Percentiles rank a stretch among this genome's conserved stretches.
Conservation (phyloP, 2,797 vertebrate species). For the Dendrocincla fuliginosa region DNA sequence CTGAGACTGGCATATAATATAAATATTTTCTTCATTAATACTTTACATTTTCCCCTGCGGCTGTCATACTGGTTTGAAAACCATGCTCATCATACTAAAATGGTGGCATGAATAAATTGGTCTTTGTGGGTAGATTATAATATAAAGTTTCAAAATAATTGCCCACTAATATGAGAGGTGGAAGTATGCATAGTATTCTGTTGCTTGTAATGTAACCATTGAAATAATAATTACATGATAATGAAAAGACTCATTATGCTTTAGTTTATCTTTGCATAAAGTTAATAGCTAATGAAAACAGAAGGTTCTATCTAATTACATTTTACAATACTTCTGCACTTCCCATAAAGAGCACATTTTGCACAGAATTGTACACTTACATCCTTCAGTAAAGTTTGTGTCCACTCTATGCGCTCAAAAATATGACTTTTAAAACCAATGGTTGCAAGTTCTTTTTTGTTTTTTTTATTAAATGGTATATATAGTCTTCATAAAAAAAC, state of each 20-base stretch:
- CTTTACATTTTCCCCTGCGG: conserved; percentile 45
- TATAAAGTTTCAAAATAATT: conserved; percentile 73
- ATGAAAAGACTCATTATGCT: conserved; percentile 71
- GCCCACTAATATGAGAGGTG: conserved; percentile 71
- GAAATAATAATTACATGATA: conserved; percentile 74
- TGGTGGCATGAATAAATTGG: conserved; percentile 61
- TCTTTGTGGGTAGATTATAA: conserved; percentile 66
- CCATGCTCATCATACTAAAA: conserved; percentile 44
- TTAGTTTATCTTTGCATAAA: conserved; percentile 79
- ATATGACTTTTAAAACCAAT: conserved; percentile 1
- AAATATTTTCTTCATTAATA: background rate
- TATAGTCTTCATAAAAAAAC: background rate
- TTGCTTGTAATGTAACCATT: conserved; percentile 69
- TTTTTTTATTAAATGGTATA: background rate
- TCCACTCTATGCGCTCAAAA: background rate
- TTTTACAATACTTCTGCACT: conserved; percentile 50
- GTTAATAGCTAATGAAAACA: conserved; percentile 74
- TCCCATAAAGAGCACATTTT: conserved; percentile 48
- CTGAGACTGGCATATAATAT: background rate
- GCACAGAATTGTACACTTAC: background rate
- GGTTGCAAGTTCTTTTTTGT: background rate
- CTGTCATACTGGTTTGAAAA: conserved; percentile 57
- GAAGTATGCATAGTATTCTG: conserved; percentile 68
- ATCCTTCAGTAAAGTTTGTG: background rate
- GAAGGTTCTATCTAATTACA: conserved; percentile 73